Percentiles rank a stretch among this genome's conserved stretches.
These are phyloP conservation scores for western clawed frog (Xenopus tropicalis) DNA, from an alignment of 2,113 vertebrate genomes.

Conservation along the genomic window DNA sequence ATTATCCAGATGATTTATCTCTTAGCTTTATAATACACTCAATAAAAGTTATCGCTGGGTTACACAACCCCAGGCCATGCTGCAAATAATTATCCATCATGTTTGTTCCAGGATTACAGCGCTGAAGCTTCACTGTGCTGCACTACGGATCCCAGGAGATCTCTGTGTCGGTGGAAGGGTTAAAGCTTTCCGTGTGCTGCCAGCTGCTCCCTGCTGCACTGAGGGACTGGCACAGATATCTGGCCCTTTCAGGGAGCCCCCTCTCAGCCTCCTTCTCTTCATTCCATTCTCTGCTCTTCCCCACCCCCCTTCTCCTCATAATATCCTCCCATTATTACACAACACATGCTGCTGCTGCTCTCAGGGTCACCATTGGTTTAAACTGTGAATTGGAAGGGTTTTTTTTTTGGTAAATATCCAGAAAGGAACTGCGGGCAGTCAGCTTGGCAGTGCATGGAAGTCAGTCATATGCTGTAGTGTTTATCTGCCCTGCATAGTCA, in stretches of 20 bases:
- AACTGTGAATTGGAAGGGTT: not conserved
- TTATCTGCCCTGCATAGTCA: not conserved
- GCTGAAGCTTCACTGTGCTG: too few species aligned
- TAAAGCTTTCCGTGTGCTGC: not conserved
- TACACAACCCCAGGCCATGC: too few species aligned
- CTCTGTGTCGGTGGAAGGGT: not conserved
- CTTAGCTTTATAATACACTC: too few species aligned
- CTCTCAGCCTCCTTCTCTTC: not conserved
- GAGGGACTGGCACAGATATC: not conserved
- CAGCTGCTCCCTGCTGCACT: not conserved
- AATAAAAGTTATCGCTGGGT: too few species aligned
- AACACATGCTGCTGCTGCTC: not conserved
- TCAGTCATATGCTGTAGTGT: conserved; percentile 2
- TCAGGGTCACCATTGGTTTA: conserved; percentile 15
- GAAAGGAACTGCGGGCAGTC: conserved; percentile 28
- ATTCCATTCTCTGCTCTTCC: not conserved
- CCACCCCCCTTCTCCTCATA: not conserved
- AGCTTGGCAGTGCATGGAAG: conserved; percentile 22
- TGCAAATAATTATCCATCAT: too few species aligned
- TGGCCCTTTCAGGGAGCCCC: not conserved
- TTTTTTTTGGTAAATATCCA: conserved; percentile 23
- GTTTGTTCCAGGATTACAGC: too few species aligned
- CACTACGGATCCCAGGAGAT: not conserved
- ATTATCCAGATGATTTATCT: too few species aligned
- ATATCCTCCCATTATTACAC: conserved; percentile 32